phyloP scores from a whole-genome alignment of 2,113 vertebrate genomes.

The Malurus alboscapulatus region DNA sequence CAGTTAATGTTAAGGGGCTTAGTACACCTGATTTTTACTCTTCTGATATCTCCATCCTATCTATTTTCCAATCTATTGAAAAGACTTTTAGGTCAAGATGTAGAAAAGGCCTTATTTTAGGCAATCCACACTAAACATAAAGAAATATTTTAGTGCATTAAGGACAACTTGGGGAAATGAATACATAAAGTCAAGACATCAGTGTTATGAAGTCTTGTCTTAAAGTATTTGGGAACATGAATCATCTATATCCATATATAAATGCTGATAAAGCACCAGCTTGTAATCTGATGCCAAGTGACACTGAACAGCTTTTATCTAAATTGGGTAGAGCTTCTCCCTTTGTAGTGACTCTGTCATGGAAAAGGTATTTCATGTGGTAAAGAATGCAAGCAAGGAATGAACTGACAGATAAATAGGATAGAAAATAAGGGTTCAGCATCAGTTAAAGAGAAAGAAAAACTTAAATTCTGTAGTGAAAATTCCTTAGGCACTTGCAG shows the following conservation, averaged over 20 bases:
- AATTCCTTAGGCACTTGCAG: neutral
- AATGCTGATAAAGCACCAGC: neutral
- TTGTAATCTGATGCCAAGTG: neutral
- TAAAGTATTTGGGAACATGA: neutral
- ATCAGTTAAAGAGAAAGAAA: neutral
- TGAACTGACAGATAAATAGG: neutral
- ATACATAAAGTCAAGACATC: neutral
- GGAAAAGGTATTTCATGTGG: neutral
- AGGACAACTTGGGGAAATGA: neutral
- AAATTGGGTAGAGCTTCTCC: neutral
- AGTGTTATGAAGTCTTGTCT: neutral
- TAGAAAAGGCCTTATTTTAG: neutral
- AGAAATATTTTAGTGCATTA: neutral
- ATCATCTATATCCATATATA: neutral
- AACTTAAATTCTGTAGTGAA: neutral
- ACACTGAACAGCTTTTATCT: neutral
- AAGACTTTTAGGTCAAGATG: neutral
- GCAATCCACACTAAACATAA: neutral
- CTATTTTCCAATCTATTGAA: neutral
- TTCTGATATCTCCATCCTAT: neutral
- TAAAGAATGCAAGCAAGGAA: neutral
- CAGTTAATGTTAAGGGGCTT: neutral
- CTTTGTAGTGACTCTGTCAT: neutral
- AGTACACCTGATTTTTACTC: neutral
- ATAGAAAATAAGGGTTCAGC: neutral